Base-by-base conservation (phyloP, 2,113 vertebrate genomes). In the Gorsachius goisagi region DNA sequence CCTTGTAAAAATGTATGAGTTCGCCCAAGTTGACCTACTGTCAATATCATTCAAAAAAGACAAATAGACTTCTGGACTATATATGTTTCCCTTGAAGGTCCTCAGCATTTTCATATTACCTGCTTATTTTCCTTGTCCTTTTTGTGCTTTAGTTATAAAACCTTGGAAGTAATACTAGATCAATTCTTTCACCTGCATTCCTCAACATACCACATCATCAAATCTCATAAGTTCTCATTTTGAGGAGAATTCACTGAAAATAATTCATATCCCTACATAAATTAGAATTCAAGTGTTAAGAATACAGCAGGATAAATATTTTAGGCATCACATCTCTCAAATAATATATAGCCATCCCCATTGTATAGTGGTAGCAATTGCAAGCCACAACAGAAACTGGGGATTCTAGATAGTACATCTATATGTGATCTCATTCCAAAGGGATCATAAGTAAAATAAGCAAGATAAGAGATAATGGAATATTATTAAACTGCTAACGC, bases 1-100 rank as follows among this genome's bases (percentile, higher is more conserved):
- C 66, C 95, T 95, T 89, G 94, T 97, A 95, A 97, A 97, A 97
- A 96, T 96, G 86, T 89, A 97, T 93, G 86, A 95, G 91, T 88
- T 95, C 6, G 17, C 53, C 58, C 53, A 95, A 58, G 89, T 7
- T 97, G 96, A 97, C 95, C 92, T 85, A 69, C 90, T 96, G 90
- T 95, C 96, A 97, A 85, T 89, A 95, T 82, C 10, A 95, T 66
- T 93, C 86, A 90, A 33, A 93, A 84, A 81, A 90, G 88, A 93
- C 59, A 78, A 91, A 95, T 76, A 97, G 77, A 87, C 28, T 90
- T 79, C 39, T 93, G n/a, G 53, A 64, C 56, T 89, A 44, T 45
- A n/a, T 88, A 33, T 68, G 47, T 91, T 97, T 95, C 37, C 39
- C 26, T 81, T 89, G 66, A 87, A 97, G 23, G 55, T 76, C 73